Conservation (phyloP, 2,113 vertebrate species). For the Bostrychus sinensis region DNA sequence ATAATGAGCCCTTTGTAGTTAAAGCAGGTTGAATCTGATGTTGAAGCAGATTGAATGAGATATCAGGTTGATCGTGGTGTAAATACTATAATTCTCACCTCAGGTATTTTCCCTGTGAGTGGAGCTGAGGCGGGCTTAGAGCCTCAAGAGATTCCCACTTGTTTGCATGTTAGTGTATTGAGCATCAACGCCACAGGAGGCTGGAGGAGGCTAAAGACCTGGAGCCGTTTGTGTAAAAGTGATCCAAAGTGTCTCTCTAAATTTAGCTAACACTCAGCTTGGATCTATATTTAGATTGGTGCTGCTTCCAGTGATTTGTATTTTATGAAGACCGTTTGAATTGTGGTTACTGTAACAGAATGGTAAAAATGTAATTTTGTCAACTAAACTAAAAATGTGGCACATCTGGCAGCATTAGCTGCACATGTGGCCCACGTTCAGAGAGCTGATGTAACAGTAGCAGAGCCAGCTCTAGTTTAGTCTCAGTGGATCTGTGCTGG, state of each 20-base stretch:
- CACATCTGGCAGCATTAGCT: constrained; percentile 35
- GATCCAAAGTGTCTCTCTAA: constrained; percentile 3
- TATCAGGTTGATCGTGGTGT: constrained; percentile 43
- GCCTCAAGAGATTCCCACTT: constrained; percentile 47
- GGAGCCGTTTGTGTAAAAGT: constrained; percentile 19
- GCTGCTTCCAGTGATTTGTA: not conserved
- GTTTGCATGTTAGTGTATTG: constrained; percentile 40
- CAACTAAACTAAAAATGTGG: not conserved
- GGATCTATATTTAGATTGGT: not conserved
- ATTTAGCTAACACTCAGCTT: constrained; percentile 4
- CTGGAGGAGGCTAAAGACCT: constrained; percentile 26
- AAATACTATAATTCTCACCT: constrained; percentile 52
- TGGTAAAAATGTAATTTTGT: too few species aligned
- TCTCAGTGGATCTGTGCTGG: constrained; percentile 7
- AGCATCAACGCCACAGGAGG: constrained; percentile 34
- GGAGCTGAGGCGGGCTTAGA: constrained; percentile 27
- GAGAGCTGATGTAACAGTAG: constrained; percentile 18
- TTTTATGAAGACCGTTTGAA: constrained; percentile 1
- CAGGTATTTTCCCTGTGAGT: constrained; percentile 44
- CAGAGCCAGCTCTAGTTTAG: constrained; percentile 18
- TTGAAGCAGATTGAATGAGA: constrained; percentile 13
- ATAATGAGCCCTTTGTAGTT: not conserved
- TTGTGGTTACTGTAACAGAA: not conserved
- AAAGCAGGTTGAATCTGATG: constrained; percentile 19
- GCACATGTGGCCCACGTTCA: constrained; percentile 22